Evolutionary conservation across 2,888 invertebrate species (phyloP), one percentile per base, ranked within the genome.

Genomic region (Tenodera sinensis): DNA sequence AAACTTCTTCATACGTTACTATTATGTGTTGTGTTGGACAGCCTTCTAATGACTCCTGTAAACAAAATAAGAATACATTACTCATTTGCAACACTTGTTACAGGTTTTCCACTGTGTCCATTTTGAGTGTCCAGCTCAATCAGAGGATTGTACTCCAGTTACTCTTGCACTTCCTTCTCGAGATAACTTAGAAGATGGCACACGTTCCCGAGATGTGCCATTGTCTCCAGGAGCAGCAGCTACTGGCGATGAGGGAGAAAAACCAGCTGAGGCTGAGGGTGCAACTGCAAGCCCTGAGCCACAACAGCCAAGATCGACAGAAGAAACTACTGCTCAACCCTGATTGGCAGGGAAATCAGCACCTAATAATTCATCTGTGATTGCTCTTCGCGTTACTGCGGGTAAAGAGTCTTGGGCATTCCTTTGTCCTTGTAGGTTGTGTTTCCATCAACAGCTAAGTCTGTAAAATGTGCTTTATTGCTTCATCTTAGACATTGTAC

Each of bases 21-120:
- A 34, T 34, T 7, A 34, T 34, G 30, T 34, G 34, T 34, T 34
- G 30, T 7, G 7, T 34, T 34, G 34, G 34, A 34, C 34, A 34
- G 34, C 34, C 7, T 34, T 34, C 3, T 34, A 34, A 34, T 34
- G 34, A 34, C 34, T 7, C 34, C 7, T 34, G 34, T 34, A 34
- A 34, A 34, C 7, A 34, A 34, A 34, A 34, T 7, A 34, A 34
- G 34, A 34, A 34, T 34, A 34, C 7, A 34, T 7, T 34, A 34
- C 7, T 7, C 34, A 82, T 71, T 71, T 71, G 20, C 6, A 3
- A 71, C 54, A 14, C 84, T 54, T 88, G 83, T 91, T 93, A 4
- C 91, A 98, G 98, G 98, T 99, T 89, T 99, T 99, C 93, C 99
- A 99, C 93, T 97, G 98, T 93, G 99, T 99, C 88, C 99, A 99